phyloP scores from a whole-genome alignment of 2,113 vertebrate species.

The Scomber colias region DNA sequence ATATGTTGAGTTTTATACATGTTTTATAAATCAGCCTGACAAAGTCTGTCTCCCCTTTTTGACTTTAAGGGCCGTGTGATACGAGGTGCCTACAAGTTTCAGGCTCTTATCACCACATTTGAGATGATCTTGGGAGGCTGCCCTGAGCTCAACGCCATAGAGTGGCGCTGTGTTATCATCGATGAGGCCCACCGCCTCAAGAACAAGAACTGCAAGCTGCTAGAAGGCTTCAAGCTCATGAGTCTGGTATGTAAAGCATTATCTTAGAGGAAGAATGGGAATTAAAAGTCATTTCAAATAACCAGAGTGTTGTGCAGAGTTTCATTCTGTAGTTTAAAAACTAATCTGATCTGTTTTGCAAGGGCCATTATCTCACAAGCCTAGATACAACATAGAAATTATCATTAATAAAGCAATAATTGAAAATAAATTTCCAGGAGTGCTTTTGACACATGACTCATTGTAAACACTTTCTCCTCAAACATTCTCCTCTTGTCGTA shows the following conservation, averaged over 20 bases:
- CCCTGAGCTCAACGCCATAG: constrained; percentile 96
- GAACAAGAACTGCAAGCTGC: constrained; percentile 99
- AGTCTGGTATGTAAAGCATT: constrained; percentile 86
- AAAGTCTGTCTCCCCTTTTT: neutral
- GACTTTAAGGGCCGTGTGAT: constrained; percentile 89
- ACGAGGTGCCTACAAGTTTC: constrained; percentile 94
- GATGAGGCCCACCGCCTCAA: constrained; percentile 98
- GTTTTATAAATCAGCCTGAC: neutral
- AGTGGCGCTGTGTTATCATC: constrained; percentile 98
- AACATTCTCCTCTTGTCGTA: constrained; percentile 15
- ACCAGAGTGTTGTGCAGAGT: neutral
- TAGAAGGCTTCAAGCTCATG: constrained; percentile 98
- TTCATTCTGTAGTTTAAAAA: neutral
- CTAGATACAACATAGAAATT: neutral
- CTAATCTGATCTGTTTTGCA: neutral
- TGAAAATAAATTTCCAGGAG: neutral
- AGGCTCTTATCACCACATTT: constrained; percentile 97
- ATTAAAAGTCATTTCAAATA: neutral
- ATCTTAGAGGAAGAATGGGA: neutral
- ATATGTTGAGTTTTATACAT: neutral
- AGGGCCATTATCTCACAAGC: neutral
- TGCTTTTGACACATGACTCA: neutral
- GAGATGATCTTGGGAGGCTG: constrained; percentile 99
- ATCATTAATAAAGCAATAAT: neutral
- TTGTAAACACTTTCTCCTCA: neutral